Conservation (phyloP, 2,797 vertebrate species). For the Delichon dasypus region DNA sequence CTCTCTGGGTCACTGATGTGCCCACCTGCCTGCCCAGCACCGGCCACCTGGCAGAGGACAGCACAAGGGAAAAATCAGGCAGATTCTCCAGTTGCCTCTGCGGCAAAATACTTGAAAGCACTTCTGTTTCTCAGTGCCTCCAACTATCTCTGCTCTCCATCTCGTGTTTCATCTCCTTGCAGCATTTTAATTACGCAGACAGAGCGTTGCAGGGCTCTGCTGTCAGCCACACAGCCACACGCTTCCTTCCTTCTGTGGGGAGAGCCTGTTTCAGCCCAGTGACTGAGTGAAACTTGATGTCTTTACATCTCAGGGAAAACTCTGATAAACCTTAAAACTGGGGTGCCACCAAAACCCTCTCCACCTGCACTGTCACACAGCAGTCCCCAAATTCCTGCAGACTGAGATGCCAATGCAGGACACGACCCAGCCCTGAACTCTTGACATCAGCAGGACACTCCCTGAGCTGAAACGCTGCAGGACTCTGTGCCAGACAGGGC, state of each 20-base stretch:
- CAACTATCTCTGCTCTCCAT: not conserved
- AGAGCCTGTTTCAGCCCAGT: not conserved
- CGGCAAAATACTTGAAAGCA: not conserved
- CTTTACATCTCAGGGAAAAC: not conserved
- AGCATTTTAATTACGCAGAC: not conserved
- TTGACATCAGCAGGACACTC: not conserved
- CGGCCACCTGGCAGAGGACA: not conserved
- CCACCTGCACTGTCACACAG: not conserved
- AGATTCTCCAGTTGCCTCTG: not conserved
- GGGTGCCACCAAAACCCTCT: not conserved
- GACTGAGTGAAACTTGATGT: not conserved
- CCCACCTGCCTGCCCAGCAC: rapidly evolving
- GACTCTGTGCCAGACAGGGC: not conserved
- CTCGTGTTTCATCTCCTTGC: not conserved
- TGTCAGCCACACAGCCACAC: not conserved
- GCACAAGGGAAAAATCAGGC: not conserved
- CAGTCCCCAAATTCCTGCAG: not conserved
- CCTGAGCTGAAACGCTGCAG: not conserved
- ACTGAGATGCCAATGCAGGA: not conserved
- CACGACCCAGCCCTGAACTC: not conserved
- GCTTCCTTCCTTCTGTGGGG: not conserved
- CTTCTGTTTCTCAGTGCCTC: not conserved
- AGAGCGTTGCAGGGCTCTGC: not conserved
- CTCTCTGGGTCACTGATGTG: not conserved
- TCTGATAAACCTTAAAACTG: not conserved